These are phyloP conservation scores for Serranochromis macrocephalus DNA, from an alignment of 2,113 vertebrate species.

Conservation along the genomic window DNA sequence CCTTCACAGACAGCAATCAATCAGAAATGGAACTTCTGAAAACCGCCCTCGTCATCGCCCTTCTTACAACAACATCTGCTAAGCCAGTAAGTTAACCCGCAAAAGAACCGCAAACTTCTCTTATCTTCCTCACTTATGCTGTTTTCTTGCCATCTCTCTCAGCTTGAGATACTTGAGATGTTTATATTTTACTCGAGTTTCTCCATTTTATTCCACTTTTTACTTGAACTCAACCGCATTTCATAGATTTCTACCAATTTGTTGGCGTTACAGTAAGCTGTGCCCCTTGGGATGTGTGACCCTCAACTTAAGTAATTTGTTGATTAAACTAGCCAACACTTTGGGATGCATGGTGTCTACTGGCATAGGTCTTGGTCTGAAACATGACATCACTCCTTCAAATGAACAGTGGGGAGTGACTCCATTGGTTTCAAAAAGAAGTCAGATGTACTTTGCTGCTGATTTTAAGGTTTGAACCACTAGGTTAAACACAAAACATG, in stretches of 20 bases:
- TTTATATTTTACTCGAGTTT: background rate
- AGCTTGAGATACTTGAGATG: background rate
- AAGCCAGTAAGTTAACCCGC: constrained; percentile 22
- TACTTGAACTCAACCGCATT: background rate
- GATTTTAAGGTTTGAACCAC: background rate
- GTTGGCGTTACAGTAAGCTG: background rate
- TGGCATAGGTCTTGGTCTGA: background rate
- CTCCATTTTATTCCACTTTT: background rate
- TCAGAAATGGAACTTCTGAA: constrained; percentile 41
- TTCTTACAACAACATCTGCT: constrained; percentile 5
- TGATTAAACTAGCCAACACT: background rate
- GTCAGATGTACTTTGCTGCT: background rate
- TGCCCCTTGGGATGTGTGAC: too few relatives aligned
- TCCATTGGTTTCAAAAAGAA: background rate
- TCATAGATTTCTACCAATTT: background rate
- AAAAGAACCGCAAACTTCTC: background rate
- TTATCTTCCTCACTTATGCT: background rate
- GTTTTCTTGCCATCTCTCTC: background rate
- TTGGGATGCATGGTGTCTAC: background rate
- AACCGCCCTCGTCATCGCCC: background rate
- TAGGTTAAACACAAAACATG: background rate
- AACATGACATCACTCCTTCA: background rate
- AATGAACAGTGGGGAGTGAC: background rate
- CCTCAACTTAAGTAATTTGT: background rate
- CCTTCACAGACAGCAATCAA: background rate